Percentiles rank a stretch among this genome's conserved stretches.
Evolutionary conservation across 2,888 invertebrate genomes (phyloP).

Genomic region (Pycnomerus fuliginosus): DNA sequence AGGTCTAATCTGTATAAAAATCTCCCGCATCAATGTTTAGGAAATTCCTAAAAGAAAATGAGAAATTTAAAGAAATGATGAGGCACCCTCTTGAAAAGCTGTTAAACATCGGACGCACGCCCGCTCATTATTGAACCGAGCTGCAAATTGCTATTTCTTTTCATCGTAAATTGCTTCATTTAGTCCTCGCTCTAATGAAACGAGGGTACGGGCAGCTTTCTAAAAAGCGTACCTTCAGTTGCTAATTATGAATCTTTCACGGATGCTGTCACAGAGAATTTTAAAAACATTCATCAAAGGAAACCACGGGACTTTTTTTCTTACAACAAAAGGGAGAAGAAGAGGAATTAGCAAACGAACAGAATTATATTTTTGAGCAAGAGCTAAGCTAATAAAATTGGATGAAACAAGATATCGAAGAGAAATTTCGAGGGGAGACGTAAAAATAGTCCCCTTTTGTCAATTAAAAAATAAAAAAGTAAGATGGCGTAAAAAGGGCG

Average conservation of each 20-base stretch:
- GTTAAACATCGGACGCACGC: slow-evolving; percentile 28
- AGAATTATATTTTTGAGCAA: too few species aligned
- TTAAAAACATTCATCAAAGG: slow-evolving; percentile 12
- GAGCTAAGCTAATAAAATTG: too few species aligned
- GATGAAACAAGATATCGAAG: too few species aligned
- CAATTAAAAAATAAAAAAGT: slow-evolving; percentile 35
- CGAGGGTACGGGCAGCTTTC: slow-evolving; percentile 10
- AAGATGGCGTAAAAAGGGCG: slow-evolving; percentile 48
- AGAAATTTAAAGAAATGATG: neutral
- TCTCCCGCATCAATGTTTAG: too few species aligned
- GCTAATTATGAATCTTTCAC: slow-evolving; percentile 16
- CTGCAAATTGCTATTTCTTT: slow-evolving; percentile 43
- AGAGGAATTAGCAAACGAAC: too few species aligned
- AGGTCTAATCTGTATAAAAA: too few species aligned
- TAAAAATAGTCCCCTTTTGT: slow-evolving; percentile 8
- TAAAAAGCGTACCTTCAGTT: slow-evolving; percentile 14
- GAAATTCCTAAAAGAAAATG: too few species aligned
- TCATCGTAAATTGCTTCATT: slow-evolving; percentile 46
- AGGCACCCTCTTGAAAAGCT: neutral
- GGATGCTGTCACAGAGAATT: slow-evolving; percentile 8
- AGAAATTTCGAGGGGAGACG: too few species aligned
- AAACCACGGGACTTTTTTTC: too few species aligned
- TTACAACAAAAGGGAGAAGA: too few species aligned
- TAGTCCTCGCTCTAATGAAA: slow-evolving; percentile 30
- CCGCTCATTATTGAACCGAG: slow-evolving; percentile 39